phyloP scores from a whole-genome alignment of 53 echinoderm and acorn worm species.

The Echinarachnius parma region DNA sequence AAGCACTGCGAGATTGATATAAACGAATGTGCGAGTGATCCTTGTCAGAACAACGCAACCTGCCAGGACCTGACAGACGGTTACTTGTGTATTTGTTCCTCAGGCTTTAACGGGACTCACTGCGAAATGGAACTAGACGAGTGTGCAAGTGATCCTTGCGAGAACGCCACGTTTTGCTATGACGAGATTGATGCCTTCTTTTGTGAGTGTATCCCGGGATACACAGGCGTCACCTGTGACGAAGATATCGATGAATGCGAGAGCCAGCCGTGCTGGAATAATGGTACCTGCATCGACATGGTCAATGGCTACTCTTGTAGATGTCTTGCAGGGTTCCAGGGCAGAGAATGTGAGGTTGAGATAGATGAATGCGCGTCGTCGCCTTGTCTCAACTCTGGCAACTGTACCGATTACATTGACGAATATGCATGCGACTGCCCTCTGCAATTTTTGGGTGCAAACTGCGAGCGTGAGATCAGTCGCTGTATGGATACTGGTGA shows the following conservation, averaged over 20 bases:
- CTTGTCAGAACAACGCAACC: conserved; percentile 61
- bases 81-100: neutral
- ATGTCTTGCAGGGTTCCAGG: conserved; percentile 41
- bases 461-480: too few relatives aligned
- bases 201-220: conserved; percentile 28
- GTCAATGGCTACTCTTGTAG: conserved; percentile 30
- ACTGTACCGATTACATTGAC: too few relatives aligned
- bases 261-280: conserved; percentile 44
- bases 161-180: conserved; percentile 1
- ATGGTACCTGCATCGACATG: conserved; percentile 40
- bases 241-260: conserved; percentile 8
- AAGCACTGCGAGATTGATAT: conserved; percentile 51
- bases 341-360: conserved; percentile 39
- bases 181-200: conserved; percentile 11
- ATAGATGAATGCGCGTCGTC: conserved; percentile 65
- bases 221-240: conserved; percentile 16
- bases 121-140: conserved; percentile 65
- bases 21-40: conserved; percentile 58
- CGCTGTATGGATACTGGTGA: too few relatives aligned
- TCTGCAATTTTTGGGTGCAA: too few relatives aligned
- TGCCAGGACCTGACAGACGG: neutral
- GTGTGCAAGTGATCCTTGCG: conserved; percentile 66
- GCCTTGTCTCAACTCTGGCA: too few relatives aligned
- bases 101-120: conserved; percentile 1
- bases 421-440: too few relatives aligned